These are phyloP conservation scores for Torymus auratus DNA, from an alignment of 2,888 invertebrate species.

Conservation along the genomic window DNA sequence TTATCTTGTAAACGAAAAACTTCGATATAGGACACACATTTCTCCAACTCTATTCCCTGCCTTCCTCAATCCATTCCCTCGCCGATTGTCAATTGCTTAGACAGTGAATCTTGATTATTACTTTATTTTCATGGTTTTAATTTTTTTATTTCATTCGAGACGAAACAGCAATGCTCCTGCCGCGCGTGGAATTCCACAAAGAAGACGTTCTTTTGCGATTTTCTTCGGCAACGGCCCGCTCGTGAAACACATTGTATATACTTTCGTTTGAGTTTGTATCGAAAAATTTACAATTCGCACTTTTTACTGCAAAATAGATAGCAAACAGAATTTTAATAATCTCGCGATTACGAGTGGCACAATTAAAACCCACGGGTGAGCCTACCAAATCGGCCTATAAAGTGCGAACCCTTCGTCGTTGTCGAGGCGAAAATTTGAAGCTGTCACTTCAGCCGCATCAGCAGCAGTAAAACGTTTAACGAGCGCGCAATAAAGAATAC, in stretches of 20 bases:
- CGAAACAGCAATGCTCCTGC: conserved; percentile 44
- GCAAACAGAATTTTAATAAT: too few relatives aligned
- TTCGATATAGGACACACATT: not conserved
- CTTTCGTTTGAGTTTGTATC: too few relatives aligned
- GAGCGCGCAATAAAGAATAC: conserved; percentile 3
- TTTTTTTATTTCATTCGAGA: conserved; percentile 35
- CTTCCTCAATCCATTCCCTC: not conserved
- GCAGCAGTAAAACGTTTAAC: conserved; percentile 23
- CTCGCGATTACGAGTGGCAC: too few relatives aligned
- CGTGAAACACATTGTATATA: too few relatives aligned
- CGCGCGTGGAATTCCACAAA: conserved; percentile 36
- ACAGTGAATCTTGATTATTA: conserved; percentile 47
- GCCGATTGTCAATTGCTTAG: conserved; percentile 56
- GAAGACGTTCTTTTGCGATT: not conserved
- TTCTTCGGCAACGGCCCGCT: too few relatives aligned
- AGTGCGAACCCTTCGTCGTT: not conserved
- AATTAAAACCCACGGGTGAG: too few relatives aligned
- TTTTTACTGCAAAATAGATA: too few relatives aligned
- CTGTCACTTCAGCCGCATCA: not conserved
- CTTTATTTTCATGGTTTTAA: conserved; percentile 35
- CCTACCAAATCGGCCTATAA: conserved; percentile 1
- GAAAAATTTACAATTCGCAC: too few relatives aligned
- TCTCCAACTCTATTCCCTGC: not conserved
- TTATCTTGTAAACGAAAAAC: conserved; percentile 14
- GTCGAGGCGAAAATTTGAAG: not conserved